Evolutionary conservation across 2,113 vertebrate species (phyloP), one percentile per base, ranked within the genome.

Genomic region (Rhombomys opimus): DNA sequence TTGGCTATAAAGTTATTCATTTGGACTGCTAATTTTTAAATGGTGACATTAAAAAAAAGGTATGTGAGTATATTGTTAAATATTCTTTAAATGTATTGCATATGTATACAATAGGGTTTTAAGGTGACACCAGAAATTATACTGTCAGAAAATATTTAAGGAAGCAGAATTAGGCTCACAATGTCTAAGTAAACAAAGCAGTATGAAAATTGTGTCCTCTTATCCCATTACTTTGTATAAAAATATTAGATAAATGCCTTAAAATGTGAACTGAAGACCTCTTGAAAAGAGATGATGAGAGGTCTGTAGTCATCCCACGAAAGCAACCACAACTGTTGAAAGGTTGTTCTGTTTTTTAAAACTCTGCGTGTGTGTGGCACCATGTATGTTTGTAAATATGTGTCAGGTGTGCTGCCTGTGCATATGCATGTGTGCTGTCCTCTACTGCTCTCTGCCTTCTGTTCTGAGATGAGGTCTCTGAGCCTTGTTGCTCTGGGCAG

Each of bases 101-200:
- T 23, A 78, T 90, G 13, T 77, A 76, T 63, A 80, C 5, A 87
- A 59, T 57, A 5, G 0, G 68, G 88, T 81, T 96, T 25, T 86
- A 63, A 94, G 11, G 30, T 76, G 46, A 93, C 10, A 86, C 8
- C 27, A 76, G 80, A 92, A 93, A 91, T 73, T 95, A 90, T 85
- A 92, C 5, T 75, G 15, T 81, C 57, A 93, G 1, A 84, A 41
- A 90, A 87, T 87, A 92, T 76, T 82, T 82, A 61, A 27, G 63
- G 22, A 85, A 90, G 86, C 1, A 92, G 30, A 77, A 59, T 20
- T 23, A 85, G 72, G 25, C 32, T 96, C 27, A 61, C 11, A 80
- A 92, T 30, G 15, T 52, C 35, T 72, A 88, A 92, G 18, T 86
- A 96, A 87, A 90, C 63, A 89, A 94, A 86, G 35, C 22, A 87